Percentiles rank a stretch among this genome's conserved stretches.
Evolutionary conservation across 2,797 vertebrate genomes (phyloP).

Genomic region (Arremon brunneinucha): DNA sequence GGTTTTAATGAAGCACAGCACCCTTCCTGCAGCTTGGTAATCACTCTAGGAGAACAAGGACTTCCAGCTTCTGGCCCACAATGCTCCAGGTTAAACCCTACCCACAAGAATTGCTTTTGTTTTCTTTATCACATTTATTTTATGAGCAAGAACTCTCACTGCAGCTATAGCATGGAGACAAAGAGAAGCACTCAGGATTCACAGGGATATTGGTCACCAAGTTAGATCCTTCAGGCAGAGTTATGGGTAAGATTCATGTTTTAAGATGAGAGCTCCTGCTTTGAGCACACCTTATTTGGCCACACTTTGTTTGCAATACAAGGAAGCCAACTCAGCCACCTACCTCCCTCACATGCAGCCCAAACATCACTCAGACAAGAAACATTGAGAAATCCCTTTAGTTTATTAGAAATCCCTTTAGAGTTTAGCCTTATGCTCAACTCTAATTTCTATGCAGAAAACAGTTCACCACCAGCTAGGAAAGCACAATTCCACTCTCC

Average conservation of each 20-base stretch:
- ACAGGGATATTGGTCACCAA: background rate
- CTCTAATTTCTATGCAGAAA: background rate
- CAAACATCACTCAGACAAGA: background rate
- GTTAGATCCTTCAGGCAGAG: background rate
- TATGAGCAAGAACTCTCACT: background rate
- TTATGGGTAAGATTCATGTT: background rate
- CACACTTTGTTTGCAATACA: background rate
- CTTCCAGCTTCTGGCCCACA: background rate
- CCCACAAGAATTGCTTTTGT: background rate
- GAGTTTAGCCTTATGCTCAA: background rate
- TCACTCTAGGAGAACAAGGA: background rate
- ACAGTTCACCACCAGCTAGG: background rate
- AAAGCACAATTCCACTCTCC: background rate
- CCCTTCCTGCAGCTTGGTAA: background rate
- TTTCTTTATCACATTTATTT: background rate
- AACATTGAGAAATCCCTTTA: background rate
- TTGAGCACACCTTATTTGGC: background rate
- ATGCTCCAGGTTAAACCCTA: background rate
- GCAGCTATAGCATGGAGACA: background rate
- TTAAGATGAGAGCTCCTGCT: background rate
- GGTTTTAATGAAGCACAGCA: background rate
- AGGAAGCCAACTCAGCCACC: background rate
- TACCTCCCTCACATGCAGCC: background rate
- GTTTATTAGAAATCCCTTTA: background rate
- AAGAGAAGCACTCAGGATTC: background rate